Base-by-base conservation (phyloP, 2,113 vertebrate species). In the Aleadryas rufinucha region DNA sequence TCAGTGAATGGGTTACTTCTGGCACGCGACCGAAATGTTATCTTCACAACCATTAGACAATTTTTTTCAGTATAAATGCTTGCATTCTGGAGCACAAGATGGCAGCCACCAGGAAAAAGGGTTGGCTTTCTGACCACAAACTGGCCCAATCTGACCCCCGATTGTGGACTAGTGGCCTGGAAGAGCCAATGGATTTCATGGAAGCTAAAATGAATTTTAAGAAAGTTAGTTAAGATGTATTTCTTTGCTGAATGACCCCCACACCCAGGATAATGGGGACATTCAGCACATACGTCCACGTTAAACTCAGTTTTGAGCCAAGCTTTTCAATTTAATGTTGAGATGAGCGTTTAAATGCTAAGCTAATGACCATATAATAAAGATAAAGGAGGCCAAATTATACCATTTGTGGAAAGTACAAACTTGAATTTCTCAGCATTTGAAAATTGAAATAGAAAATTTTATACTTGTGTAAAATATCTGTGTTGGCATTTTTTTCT, bases 161-260 rank as follows among this genome's bases (percentile, higher is more conserved):
- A 89, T 84, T 96, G 92, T 90, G 94, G 95, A 95, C 92, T 97
- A 97, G 95, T 97, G 95, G 95, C 96, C 95, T 96, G 95, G 95
- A 97, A 97, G 95, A 97, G 93, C 96, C 96, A 97, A 92, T 96
- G 94, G 93, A 94, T 97, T 97, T 97, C 90, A 97, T 94, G 97
- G 93, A 95, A 96, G 95, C 95, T 97, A 97, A 97, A 96, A 97
- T 97, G 95, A 97, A 96, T 93, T 96, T 96, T 96, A 95, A 96
- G 95, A 96, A 93, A 91, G 93, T 97, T 96, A 92, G 93, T 96
- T 95, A 91, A 87, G 86, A 95, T 92, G 95, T 74, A 93, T 93
- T 95, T 94, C 77, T 87, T 85, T 88, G 88, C 92, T 91, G 94
- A 96, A 97, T 92, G 84, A 88, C 53, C 84, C 95, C 68, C 79